Percentiles rank a stretch among this genome's conserved stretches.
These are phyloP conservation scores for Eristalis arbustorum DNA, from an alignment of 2,888 invertebrate species.

Conservation along the genomic window DNA sequence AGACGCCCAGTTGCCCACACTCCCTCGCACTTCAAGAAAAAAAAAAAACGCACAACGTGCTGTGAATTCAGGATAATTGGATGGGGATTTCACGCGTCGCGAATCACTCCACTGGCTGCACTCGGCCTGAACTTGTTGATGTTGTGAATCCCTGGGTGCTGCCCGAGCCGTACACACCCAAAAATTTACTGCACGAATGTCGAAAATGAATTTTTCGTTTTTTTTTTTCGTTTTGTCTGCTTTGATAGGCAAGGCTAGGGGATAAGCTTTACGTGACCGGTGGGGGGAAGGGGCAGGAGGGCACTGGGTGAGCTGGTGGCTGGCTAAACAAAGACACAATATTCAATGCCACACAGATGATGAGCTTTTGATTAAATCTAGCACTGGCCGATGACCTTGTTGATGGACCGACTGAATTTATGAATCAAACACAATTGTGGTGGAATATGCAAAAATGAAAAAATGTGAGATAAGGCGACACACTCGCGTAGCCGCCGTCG, in stretches of 20 bases:
- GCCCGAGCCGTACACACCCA: slow-evolving; percentile 15
- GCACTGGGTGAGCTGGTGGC: not conserved
- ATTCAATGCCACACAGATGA: not conserved
- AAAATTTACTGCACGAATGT: slow-evolving; percentile 22
- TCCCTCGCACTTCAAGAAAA: not conserved
- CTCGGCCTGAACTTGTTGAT: slow-evolving; percentile 36
- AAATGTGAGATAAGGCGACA: slow-evolving; percentile 48
- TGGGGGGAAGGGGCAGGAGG: not conserved
- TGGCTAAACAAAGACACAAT: not conserved
- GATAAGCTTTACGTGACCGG: not conserved
- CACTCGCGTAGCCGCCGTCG: slow-evolving; percentile 14
- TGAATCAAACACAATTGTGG: slow-evolving; percentile 36
- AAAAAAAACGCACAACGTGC: not conserved
- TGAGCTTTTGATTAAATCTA: not conserved
- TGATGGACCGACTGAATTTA: not conserved
- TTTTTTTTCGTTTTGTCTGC: not conserved
- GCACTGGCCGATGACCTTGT: not conserved
- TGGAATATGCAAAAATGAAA: slow-evolving; percentile 55
- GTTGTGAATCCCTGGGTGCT: not conserved
- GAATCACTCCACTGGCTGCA: not conserved
- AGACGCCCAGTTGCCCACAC: too few species aligned
- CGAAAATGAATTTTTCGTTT: slow-evolving; percentile 1
- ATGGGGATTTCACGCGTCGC: slow-evolving; percentile 11
- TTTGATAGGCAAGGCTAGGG: not conserved
- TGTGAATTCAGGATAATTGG: slow-evolving; percentile 14